Base-by-base conservation (phyloP, 2,113 vertebrate genomes). In the Excalfactoria chinensis region DNA sequence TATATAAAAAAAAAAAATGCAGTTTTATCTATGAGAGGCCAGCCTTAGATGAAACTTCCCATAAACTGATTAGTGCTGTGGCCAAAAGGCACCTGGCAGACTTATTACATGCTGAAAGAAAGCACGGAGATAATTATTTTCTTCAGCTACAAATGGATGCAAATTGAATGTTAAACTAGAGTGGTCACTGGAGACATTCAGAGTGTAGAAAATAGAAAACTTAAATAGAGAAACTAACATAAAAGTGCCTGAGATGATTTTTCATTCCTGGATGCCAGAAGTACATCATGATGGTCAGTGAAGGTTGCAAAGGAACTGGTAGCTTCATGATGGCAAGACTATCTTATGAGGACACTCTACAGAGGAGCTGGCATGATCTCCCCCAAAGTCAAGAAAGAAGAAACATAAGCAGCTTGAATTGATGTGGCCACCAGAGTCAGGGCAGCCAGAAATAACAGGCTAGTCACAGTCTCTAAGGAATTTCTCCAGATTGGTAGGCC, bases 61-160 rank as follows among this genome's bases (percentile, higher is more conserved):
- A 60, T 91, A 94, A 95, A 77, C 37, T 78, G n/a, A 94, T 94
- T 91, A 91, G 4, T 74, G 25, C 26, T 20, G 3, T 73, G 79
- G 76, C 83, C 82, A 84, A 74, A 78, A 95, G 88, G 92, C 64
- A 94, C 60, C 85, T 95, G 90, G 83, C 69, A 95, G 69, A 91
- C 78, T 84, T 87, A 93, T 49, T 55, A 55, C 49, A 13, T 41
- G 40, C 62, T 70, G 66, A 78, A 91, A 93, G 66, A 84, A 91
- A 92, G 86, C 6, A 59, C 28, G 90, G 46, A 88, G 37, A 77
- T 93, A 83, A 80, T 71, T 88, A 94, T 95, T 84, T 86, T 37
- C 32, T 95, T 89, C 23, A 32, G 62, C 69, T 76, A 51, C 60
- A 95, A 90, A 95, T 93, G 90, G 90, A 84, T 95, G 83, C 37